Percentiles rank a stretch among this genome's conserved stretches.
phyloP scores from a whole-genome alignment of 2,888 invertebrate species.

The Trissoscelio sp. region DNA sequence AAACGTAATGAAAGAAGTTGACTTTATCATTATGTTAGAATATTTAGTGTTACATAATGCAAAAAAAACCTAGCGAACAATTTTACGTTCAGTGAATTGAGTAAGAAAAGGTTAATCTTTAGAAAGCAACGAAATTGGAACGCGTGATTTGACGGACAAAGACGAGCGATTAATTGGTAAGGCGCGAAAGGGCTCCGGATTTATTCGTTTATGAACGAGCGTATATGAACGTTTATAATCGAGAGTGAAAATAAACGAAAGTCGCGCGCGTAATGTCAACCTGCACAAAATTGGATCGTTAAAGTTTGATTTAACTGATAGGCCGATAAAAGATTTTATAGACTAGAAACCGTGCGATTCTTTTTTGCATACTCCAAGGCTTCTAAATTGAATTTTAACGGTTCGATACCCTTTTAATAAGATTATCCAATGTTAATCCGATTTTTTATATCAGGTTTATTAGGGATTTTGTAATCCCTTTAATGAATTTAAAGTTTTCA shows the following conservation, averaged over 20 bases:
- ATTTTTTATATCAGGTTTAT: slow-evolving; percentile 25
- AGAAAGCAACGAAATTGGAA: slow-evolving; percentile 6
- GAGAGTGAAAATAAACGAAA: slow-evolving; percentile 36
- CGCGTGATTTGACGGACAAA: slow-evolving; percentile 6
- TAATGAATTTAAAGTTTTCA: too few relatives aligned
- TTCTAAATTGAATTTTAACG: slow-evolving; percentile 39
- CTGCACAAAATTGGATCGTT: slow-evolving; percentile 27
- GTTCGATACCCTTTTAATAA: slow-evolving; percentile 46
- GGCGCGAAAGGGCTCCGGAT: slow-evolving; percentile 12
- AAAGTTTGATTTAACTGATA: slow-evolving; percentile 8
- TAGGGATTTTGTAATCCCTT: background rate
- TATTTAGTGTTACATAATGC: slow-evolving; percentile 5
- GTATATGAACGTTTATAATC: slow-evolving; percentile 8
- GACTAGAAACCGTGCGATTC: slow-evolving; percentile 13
- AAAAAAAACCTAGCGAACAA: too few relatives aligned
- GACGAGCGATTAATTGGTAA: slow-evolving; percentile 4
- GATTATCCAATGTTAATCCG: slow-evolving; percentile 47
- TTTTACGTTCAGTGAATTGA: too few relatives aligned
- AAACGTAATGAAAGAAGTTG: background rate
- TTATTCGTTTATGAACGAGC: slow-evolving; percentile 14
- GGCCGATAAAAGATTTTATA: slow-evolving; percentile 14
- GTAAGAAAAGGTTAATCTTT: slow-evolving; percentile 3
- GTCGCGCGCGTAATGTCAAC: slow-evolving; percentile 19
- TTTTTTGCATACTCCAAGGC: slow-evolving; percentile 2
- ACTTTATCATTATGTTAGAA: too few relatives aligned